Evolutionary conservation across 2,888 invertebrate species (phyloP).

Genomic region (Beris morrisii): DNA sequence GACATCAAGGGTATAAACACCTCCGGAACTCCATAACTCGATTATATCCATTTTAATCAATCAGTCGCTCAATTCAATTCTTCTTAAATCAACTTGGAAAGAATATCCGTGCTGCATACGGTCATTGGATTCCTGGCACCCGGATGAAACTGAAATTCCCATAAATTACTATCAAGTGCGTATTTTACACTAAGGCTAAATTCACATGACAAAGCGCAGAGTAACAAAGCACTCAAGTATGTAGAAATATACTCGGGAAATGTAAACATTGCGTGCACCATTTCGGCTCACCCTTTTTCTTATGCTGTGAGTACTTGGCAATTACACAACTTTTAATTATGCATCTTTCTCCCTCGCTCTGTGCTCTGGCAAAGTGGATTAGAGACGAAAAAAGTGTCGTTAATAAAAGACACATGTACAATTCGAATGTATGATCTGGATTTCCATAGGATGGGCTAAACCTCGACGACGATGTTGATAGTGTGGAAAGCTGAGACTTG

Average conservation of each 20-base stretch:
- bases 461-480: not conserved
- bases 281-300: slow-evolving; percentile 28
- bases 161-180: slow-evolving; percentile 35
- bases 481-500: slow-evolving; percentile 7
- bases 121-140: slow-evolving; percentile 28
- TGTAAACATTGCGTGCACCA: slow-evolving; percentile 24
- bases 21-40: no score
- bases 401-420: slow-evolving; percentile 28
- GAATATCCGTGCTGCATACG: not conserved
- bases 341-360: slow-evolving; percentile 18
- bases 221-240: slow-evolving; percentile 18
- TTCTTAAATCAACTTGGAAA: no score
- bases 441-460: not conserved
- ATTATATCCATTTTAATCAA: no score
- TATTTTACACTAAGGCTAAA: not conserved
- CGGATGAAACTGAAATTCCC: slow-evolving; percentile 32
- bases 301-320: slow-evolving; percentile 29
- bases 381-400: slow-evolving; percentile 19
- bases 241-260: slow-evolving; percentile 20
- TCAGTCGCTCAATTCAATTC: no score
- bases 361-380: not conserved
- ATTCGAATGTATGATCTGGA: not conserved
- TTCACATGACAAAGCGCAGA: slow-evolving; percentile 28
- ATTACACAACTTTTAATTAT: slow-evolving; percentile 30
- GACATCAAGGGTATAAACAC: no score